Base-by-base conservation (phyloP, 2,797 vertebrate genomes). In the Podarcis siculus region DNA sequence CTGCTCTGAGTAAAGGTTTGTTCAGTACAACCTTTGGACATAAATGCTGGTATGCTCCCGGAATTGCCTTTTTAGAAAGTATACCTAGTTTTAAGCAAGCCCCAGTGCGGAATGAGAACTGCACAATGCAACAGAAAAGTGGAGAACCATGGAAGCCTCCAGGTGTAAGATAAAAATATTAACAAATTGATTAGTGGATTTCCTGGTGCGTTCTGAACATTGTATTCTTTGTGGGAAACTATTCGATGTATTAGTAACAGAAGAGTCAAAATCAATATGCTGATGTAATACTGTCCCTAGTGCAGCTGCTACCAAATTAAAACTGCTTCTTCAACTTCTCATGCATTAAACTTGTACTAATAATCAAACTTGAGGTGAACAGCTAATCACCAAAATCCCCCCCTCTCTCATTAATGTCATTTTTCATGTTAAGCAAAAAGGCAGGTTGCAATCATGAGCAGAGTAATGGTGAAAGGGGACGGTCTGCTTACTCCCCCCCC, bases 41-140 rank as follows among this genome's bases (percentile, higher is more conserved):
- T 23, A 69, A 17, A 27, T 79, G 3, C 32, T 15, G 25, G 17
- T 78, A 39, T 37, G 4, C n/a, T 27, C 49, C 42, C n/a, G 55
- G 21, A 17, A 27, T 55, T 49, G 67, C 4, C 32, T 8, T 8
- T n/a, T 71, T 83, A n/a, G 13, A 15, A 82, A 64, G 32, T 27
- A 30, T 71, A 32, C 30, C 17, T 71, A 15, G 55, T 12, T 64
- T 73, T 39, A 79, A 17, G 45, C 45, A 79, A 32, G 17, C 27
- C 25, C 37, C 42, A 19, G 35, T 32, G 25, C 8, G 0, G 0
- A 5, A 82, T 19, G 30, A 83, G 10, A 2, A 0, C 0, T 21
- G 2, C 13, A 37, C 19, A 17, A n/a, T 5, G 17, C 32, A 80
- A 32, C 32, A 72, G 45, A 37, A 21, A 13, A 79, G 30, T 55